Percentiles rank a stretch among this genome's conserved stretches.
phyloP scores from a whole-genome alignment of 2,888 invertebrate genomes.

The Sepioteuthis lessoniana region DNA sequence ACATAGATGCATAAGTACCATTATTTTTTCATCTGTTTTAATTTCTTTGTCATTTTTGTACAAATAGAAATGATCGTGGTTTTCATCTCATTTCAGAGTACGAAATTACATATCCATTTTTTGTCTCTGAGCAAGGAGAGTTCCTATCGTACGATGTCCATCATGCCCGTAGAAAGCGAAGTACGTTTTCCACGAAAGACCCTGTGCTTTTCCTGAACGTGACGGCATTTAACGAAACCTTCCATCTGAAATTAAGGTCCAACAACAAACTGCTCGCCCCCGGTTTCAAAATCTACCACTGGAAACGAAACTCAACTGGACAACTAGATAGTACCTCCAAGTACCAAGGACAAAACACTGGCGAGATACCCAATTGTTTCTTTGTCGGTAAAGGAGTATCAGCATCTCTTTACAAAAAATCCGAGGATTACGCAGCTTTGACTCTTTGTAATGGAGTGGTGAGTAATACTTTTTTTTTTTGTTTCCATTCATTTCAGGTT shows the following conservation, averaged over 20 bases:
- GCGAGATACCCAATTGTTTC: conserved; percentile 54
- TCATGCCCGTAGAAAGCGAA: conserved; percentile 53
- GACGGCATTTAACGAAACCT: conserved; percentile 60
- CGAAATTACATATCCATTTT: conserved; percentile 36
- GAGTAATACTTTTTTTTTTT: conserved; percentile 52
- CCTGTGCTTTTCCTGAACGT: conserved; percentile 58
- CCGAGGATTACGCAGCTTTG: conserved; percentile 57
- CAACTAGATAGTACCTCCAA: conserved; percentile 52
- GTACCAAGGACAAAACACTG: conserved; percentile 51
- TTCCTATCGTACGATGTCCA: background rate
- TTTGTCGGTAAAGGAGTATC: conserved; percentile 57
- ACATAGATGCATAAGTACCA: too few species aligned
- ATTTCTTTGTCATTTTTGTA: too few species aligned
- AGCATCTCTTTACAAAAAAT: conserved; percentile 54
- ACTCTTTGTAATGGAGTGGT: conserved; percentile 66
- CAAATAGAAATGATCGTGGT: background rate
- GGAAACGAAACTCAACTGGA: conserved; percentile 53
- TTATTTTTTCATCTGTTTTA: too few species aligned
- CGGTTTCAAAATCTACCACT: conserved; percentile 65
- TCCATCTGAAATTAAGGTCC: conserved; percentile 62
- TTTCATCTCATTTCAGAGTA: conserved; percentile 16
- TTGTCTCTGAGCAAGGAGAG: conserved; percentile 35
- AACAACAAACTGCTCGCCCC: conserved; percentile 63
- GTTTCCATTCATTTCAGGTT: too few species aligned
- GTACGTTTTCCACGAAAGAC: conserved; percentile 49